Percentiles rank a stretch among this genome's conserved stretches.
These are phyloP conservation scores for Phyllotreta striolata DNA, from an alignment of 2,888 invertebrate species.

Conservation along the genomic window DNA sequence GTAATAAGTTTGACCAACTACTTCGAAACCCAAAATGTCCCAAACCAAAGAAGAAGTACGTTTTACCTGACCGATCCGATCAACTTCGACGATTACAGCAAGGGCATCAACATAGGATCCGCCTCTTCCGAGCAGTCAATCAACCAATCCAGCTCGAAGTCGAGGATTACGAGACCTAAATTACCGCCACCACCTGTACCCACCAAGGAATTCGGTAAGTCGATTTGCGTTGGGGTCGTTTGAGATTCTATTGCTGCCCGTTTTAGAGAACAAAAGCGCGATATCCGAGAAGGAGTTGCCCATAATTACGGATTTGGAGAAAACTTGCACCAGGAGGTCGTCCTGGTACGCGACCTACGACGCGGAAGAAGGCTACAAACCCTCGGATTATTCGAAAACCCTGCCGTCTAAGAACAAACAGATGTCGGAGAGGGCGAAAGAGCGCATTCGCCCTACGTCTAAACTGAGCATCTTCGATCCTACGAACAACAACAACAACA, in stretches of 20 bases:
- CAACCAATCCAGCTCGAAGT: conserved; percentile 37
- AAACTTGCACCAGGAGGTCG: no score
- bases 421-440: conserved; percentile 58
- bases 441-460: conserved; percentile 53
- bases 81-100: conserved; percentile 63
- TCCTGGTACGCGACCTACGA: conserved; percentile 19
- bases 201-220: conserved; percentile 35
- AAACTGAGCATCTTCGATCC: conserved; percentile 28
- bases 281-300: background rate
- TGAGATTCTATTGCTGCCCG: no score
- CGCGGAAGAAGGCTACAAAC: conserved; percentile 23
- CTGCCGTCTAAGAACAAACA: conserved; percentile 57
- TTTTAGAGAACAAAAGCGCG: background rate
- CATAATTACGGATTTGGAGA: no score
- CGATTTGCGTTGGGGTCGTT: background rate
- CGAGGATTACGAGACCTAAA: conserved; percentile 50
- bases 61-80: conserved; percentile 76
- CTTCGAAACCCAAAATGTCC: conserved; percentile 53
- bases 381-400: conserved; percentile 62
- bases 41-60: conserved; percentile 67
- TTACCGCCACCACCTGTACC: conserved; percentile 59
- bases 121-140: background rate
- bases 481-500: conserved; percentile 16
- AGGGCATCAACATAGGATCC: conserved; percentile 37
- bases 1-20: conserved; percentile 64